These are phyloP conservation scores for Melanerpes formicivorus DNA, from an alignment of 2,113 vertebrate genomes.

Conservation along the genomic window DNA sequence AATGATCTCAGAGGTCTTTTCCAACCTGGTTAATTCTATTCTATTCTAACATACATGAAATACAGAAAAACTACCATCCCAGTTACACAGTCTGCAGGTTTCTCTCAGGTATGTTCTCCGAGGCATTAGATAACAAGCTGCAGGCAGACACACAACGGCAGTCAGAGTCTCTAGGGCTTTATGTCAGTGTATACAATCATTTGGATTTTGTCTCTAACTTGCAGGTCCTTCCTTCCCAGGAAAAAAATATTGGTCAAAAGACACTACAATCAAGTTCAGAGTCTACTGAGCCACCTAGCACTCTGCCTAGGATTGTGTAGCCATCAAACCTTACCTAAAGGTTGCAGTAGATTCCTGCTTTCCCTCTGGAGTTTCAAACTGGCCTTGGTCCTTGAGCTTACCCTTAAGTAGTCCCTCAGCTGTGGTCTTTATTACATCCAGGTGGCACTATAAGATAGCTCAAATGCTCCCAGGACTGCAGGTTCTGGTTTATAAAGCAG, in stretches of 20 bases:
- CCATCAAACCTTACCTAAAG: neutral
- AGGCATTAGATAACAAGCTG: neutral
- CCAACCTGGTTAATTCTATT: too few relatives aligned
- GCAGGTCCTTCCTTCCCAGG: neutral
- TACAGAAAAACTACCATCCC: neutral
- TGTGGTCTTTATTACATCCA: neutral
- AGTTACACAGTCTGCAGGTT: neutral
- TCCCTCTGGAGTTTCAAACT: neutral
- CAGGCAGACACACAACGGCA: neutral
- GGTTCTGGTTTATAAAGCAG: neutral
- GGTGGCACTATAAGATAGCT: neutral
- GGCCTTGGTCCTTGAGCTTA: neutral
- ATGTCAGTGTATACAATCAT: neutral
- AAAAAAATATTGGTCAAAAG: neutral
- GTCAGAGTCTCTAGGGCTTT: neutral
- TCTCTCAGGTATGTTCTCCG: neutral
- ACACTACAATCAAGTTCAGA: neutral
- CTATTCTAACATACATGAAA: too few relatives aligned
- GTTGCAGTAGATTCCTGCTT: neutral
- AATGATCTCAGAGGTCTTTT: too few relatives aligned
- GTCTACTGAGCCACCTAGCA: neutral
- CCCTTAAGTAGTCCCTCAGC: neutral
- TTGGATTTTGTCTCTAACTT: neutral
- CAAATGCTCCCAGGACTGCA: neutral
- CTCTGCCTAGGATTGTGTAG: neutral